Conservation (phyloP, 2,113 vertebrate species). For the Eublepharis macularius region DNA sequence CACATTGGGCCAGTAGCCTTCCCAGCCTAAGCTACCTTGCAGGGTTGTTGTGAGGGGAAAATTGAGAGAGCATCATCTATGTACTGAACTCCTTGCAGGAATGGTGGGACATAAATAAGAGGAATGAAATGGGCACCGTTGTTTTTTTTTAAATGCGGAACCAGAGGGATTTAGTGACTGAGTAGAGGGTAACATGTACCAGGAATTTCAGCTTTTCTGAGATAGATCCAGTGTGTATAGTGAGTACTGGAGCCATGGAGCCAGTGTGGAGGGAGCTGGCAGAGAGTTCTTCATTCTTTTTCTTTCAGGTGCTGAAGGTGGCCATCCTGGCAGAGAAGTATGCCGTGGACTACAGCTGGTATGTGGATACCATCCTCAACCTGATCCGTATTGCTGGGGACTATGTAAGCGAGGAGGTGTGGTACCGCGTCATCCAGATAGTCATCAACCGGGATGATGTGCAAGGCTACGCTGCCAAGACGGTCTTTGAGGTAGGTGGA, state of each 20-base stretch:
- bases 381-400: constrained; percentile 93
- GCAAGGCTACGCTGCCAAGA: constrained; percentile 93
- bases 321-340: constrained; percentile 93
- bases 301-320: constrained; percentile 87
- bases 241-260: no score
- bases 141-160: no score
- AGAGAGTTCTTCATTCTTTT: neutral
- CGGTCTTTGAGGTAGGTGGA: constrained; percentile 86
- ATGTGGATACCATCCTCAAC: constrained; percentile 94
- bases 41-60: no score
- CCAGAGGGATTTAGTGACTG: neutral
- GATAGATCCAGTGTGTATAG: neutral
- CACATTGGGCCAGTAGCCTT: no score
- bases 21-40: no score
- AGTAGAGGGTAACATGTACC: neutral
- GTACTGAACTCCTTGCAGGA: no score
- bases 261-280: neutral
- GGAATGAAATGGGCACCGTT: no score
- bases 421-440: constrained; percentile 94
- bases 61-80: no score
- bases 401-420: constrained; percentile 94
- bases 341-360: constrained; percentile 94
- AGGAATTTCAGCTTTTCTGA: neutral
- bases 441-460: constrained; percentile 94
- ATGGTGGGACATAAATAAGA: no score